Evolutionary conservation across 2,888 invertebrate species (phyloP).

Genomic region (Erebia palarica): DNA sequence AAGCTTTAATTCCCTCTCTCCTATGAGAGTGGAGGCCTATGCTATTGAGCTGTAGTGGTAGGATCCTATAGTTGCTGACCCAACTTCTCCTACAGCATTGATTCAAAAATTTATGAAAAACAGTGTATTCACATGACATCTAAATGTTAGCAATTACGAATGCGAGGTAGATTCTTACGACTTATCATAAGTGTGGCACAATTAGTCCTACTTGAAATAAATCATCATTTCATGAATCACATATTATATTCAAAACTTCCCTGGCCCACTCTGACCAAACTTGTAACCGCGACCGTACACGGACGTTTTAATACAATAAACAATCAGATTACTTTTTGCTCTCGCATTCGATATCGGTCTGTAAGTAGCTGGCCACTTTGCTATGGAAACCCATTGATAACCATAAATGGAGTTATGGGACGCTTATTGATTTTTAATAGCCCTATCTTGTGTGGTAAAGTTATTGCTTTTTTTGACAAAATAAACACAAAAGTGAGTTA

Average conservation of each 20-base stretch:
- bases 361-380: constrained; percentile 50
- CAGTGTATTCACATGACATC: no score
- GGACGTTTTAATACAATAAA: constrained; percentile 79
- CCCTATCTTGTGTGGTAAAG: constrained; percentile 47
- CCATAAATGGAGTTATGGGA: constrained; percentile 38
- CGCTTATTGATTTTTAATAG: constrained; percentile 61
- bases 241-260: background rate
- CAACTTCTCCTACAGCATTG: no score
- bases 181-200: no score
- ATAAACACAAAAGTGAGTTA: background rate
- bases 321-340: constrained; percentile 70
- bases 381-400: constrained; percentile 36
- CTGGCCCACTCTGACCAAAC: constrained; percentile 23
- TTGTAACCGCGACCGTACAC: constrained; percentile 53
- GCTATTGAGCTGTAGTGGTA: no score
- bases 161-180: no score
- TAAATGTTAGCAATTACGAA: no score
- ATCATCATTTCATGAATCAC: background rate
- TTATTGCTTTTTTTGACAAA: constrained; percentile 37
- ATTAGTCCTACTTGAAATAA: background rate
- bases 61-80: no score
- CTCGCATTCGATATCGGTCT: constrained; percentile 45
- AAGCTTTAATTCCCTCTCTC: no score
- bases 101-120: no score
- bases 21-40: no score